A percentile compares a stretch with the other conserved stretches of the same genome.
phyloP scores from a whole-genome alignment of 2,888 invertebrate genomes.

The Mesochorus sp. region DNA sequence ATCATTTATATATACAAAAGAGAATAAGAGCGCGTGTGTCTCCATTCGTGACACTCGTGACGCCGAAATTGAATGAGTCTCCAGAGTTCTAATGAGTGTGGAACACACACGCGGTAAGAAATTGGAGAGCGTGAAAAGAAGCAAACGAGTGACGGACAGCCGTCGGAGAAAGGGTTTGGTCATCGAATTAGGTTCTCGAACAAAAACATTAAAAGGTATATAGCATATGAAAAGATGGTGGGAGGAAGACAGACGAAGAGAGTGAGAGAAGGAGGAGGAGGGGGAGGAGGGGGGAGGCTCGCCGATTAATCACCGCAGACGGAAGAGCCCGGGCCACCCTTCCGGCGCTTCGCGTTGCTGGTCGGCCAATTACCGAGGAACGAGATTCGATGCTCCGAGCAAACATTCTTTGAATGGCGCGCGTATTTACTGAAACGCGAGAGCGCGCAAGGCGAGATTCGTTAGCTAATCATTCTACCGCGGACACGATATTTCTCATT shows the following conservation, averaged over 20 bases:
- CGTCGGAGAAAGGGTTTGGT: slow-evolving; percentile 25
- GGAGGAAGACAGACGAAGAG: slow-evolving; percentile 30
- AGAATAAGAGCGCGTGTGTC: too few species aligned
- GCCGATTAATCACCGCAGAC: slow-evolving; percentile 73
- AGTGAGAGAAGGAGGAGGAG: slow-evolving; percentile 43
- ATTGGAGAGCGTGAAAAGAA: slow-evolving; percentile 39
- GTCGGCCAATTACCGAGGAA: slow-evolving; percentile 72
- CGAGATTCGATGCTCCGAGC: slow-evolving; percentile 71
- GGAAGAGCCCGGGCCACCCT: slow-evolving; percentile 70
- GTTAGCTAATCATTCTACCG: slow-evolving; percentile 66
- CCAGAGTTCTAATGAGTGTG: neutral
- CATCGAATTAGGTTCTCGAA: slow-evolving; percentile 43
- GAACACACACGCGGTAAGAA: neutral
- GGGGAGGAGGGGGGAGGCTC: slow-evolving; percentile 65
- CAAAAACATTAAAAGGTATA: slow-evolving; percentile 51
- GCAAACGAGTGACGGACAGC: slow-evolving; percentile 49
- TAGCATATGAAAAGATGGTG: slow-evolving; percentile 25
- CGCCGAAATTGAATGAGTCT: slow-evolving; percentile 6
- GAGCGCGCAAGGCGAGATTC: slow-evolving; percentile 62
- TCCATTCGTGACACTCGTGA: neutral
- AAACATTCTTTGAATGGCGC: slow-evolving; percentile 70
- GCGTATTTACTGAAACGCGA: slow-evolving; percentile 32
- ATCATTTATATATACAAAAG: neutral
- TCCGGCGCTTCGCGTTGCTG: slow-evolving; percentile 73
- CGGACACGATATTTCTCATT: neutral